Evolutionary conservation across 23 tunicate genomes (phyloP).

Genomic region (Styela plicata): DNA sequence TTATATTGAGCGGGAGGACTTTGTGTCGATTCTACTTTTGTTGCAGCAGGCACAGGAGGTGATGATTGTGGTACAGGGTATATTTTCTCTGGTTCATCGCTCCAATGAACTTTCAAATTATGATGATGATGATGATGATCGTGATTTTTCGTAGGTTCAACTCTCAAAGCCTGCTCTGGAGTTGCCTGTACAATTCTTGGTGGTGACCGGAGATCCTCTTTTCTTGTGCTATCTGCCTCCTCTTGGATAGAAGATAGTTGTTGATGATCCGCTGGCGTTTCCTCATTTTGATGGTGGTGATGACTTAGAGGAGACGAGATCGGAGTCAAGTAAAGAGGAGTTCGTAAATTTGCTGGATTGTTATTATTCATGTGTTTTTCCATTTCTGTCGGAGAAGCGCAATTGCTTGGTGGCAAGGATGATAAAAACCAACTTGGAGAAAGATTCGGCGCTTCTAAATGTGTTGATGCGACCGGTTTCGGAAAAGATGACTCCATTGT

Average conservation of each 20-base stretch:
- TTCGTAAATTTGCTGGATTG: constrained; percentile 42
- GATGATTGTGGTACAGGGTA: background rate
- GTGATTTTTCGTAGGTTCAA: background rate
- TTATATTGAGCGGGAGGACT: background rate
- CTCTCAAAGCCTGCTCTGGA: constrained; percentile 20
- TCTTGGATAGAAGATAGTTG: constrained; percentile 25
- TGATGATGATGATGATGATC: background rate
- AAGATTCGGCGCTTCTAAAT: constrained; percentile 20
- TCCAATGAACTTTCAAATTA: background rate
- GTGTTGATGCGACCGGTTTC: constrained; percentile 3
- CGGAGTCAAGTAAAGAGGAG: constrained; percentile 83
- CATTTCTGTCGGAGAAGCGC: constrained; percentile 50
- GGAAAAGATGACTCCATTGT: constrained; percentile 11
- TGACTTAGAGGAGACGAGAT: constrained; percentile 62
- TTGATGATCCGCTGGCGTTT: constrained; percentile 8
- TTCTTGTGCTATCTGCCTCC: constrained; percentile 25
- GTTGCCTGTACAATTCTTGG: constrained; percentile 21
- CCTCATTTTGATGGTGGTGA: constrained; percentile 21
- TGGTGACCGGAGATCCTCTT: constrained; percentile 24
- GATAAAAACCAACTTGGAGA: constrained; percentile 47
- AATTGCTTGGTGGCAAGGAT: constrained; percentile 46
- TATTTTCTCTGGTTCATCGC: background rate
- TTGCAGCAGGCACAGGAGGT: background rate
- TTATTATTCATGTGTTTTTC: constrained; percentile 11
- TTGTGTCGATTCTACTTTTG: background rate